These are phyloP conservation scores for Grallaria varia DNA, from an alignment of 2,113 vertebrate genomes.

Conservation along the genomic window DNA sequence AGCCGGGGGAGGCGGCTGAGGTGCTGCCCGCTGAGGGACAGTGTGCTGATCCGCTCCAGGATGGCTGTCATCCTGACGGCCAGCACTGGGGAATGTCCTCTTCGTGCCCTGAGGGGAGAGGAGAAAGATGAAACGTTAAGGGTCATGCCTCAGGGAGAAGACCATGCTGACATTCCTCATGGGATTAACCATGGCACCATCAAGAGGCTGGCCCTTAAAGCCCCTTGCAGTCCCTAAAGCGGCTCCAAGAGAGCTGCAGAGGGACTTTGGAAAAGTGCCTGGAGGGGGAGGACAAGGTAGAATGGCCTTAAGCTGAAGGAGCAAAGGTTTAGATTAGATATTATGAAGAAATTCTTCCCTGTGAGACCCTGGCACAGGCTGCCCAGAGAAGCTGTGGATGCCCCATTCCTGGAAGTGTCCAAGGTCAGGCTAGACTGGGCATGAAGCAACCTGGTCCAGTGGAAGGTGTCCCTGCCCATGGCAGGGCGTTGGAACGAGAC, in stretches of 20 bases:
- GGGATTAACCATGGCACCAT: neutral
- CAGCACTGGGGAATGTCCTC: rapidly evolving
- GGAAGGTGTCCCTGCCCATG: neutral
- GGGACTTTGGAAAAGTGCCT: neutral
- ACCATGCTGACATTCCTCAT: neutral
- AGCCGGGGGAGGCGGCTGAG: constrained; percentile 78
- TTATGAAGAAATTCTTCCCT: neutral
- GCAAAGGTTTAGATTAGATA: neutral
- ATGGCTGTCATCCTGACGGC: constrained; percentile 70
- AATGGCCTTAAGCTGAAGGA: neutral
- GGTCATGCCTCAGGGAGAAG: rapidly evolving
- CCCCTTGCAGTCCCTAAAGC: neutral
- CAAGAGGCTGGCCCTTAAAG: rapidly evolving
- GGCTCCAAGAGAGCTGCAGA: neutral
- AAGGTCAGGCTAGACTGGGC: rapidly evolving
- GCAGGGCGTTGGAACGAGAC: neutral
- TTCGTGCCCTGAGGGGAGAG: neutral
- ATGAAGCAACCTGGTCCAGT: neutral
- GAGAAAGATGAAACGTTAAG: neutral
- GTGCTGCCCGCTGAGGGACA: constrained; percentile 82
- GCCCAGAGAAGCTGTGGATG: neutral
- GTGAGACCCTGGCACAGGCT: neutral
- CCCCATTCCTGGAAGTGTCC: neutral
- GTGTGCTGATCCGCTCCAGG: constrained; percentile 80
- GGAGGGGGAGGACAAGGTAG: neutral